Percentiles rank a stretch among this genome's conserved stretches.
These are phyloP conservation scores for Myocastor coypus DNA, from an alignment of 2,113 vertebrate species.

Conservation along the genomic window DNA sequence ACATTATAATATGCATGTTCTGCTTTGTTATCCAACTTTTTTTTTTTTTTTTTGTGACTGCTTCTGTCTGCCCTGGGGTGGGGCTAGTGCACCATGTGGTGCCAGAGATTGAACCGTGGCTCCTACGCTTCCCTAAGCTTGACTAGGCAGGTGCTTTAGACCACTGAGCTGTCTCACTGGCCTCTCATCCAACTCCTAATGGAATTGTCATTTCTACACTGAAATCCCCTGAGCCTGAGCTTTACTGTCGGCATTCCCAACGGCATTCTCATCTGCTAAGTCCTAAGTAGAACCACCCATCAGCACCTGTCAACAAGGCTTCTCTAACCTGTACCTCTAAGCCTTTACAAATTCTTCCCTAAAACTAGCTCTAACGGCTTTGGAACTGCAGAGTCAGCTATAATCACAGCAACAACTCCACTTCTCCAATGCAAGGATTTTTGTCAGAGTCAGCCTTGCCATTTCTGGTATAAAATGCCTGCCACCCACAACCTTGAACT, in stretches of 20 bases:
- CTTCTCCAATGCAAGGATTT: not conserved
- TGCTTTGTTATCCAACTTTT: too few relatives aligned
- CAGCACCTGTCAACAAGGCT: not conserved
- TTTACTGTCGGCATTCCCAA: not conserved
- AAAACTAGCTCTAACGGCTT: not conserved
- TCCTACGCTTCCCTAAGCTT: too few relatives aligned
- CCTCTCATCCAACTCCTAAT: not conserved
- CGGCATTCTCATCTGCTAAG: not conserved
- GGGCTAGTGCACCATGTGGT: too few relatives aligned
- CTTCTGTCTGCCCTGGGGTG: too few relatives aligned
- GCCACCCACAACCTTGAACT: not conserved
- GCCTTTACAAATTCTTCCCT: not conserved
- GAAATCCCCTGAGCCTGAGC: not conserved
- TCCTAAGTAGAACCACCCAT: not conserved
- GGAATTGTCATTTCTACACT: not conserved
- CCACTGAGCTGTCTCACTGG: too few relatives aligned
- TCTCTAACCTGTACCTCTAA: not conserved
- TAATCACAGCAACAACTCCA: not conserved
- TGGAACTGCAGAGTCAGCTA: not conserved
- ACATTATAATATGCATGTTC: not conserved
- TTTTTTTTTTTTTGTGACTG: too few relatives aligned
- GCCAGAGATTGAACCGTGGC: too few relatives aligned
- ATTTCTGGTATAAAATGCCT: not conserved
- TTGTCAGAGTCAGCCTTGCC: not conserved
- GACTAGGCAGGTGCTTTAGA: too few relatives aligned